These are phyloP conservation scores for Siderastrea siderea DNA, from an alignment of 92 coral and sea anemone genomes.

Conservation along the genomic window DNA sequence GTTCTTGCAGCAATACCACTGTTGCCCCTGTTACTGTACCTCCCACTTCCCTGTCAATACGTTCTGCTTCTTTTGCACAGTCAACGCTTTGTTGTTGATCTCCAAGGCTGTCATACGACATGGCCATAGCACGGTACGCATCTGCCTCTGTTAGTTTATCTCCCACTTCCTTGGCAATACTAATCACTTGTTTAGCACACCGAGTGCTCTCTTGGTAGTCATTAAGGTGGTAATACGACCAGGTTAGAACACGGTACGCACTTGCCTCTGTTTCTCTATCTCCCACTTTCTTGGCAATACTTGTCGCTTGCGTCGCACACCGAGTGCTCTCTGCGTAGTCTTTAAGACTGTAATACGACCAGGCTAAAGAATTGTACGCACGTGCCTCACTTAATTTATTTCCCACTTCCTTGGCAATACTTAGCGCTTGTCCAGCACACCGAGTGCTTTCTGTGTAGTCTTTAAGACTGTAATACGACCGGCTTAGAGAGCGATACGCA, in stretches of 20 bases:
- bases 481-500: too few species aligned
- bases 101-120: neutral
- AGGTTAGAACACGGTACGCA: too few species aligned
- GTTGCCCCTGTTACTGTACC: neutral
- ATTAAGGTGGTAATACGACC: too few species aligned
- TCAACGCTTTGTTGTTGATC: neutral
- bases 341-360: neutral
- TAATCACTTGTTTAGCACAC: neutral
- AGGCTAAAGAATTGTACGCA: neutral
- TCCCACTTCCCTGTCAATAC: neutral
- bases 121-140: neutral
- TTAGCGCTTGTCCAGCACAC: too few species aligned
- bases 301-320: neutral
- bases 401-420: neutral
- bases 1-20: neutral
- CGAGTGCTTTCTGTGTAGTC: too few species aligned
- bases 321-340: neutral
- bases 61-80: neutral
- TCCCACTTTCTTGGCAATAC: constrained; percentile 8
- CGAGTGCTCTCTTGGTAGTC: neutral
- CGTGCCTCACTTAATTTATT: neutral
- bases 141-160: neutral
- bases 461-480: too few species aligned
- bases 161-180: neutral
- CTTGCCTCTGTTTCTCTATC: too few species aligned